These are phyloP conservation scores for Archaeoteleia sp. DNA, from an alignment of 2,888 invertebrate genomes.

Conservation along the genomic window DNA sequence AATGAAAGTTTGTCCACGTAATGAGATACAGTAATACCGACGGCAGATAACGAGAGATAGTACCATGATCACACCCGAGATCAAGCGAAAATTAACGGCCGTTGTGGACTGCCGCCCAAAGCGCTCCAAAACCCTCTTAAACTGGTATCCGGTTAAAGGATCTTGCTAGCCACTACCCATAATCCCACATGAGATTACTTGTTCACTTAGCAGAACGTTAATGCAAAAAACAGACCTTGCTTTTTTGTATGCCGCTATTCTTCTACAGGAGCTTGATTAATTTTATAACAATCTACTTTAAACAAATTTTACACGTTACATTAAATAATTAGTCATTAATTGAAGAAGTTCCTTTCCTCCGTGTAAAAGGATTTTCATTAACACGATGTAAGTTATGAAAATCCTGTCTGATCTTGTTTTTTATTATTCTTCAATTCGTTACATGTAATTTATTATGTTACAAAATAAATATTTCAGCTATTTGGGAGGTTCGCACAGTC, in stretches of 20 bases:
- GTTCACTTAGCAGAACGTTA: constrained; percentile 61
- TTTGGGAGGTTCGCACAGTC: too few species aligned
- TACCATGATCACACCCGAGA: constrained; percentile 56
- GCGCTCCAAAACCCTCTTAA: constrained; percentile 54
- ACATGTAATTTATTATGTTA: too few species aligned
- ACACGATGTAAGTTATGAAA: too few species aligned
- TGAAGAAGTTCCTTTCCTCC: too few species aligned
- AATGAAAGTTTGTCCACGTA: constrained; percentile 41
- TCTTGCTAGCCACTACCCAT: constrained; percentile 44
- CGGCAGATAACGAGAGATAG: constrained; percentile 46
- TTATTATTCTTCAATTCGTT: too few species aligned
- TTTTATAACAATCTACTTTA: constrained; percentile 21
- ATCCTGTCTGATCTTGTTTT: too few species aligned
- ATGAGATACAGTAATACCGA: constrained; percentile 40
- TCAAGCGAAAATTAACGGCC: constrained; percentile 61
- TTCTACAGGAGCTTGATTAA: constrained; percentile 41
- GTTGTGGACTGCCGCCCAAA: constrained; percentile 52
- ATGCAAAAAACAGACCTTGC: constrained; percentile 57
- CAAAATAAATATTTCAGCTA: too few species aligned
- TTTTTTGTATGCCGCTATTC: constrained; percentile 27
- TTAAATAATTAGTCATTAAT: too few species aligned
- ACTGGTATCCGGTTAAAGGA: constrained; percentile 54
- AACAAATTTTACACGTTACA: constrained; percentile 15
- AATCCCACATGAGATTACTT: constrained; percentile 59
- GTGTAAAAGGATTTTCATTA: too few species aligned